Conservation (phyloP, 2,888 invertebrate genomes). For the Zygothrica quintamaculata region DNA sequence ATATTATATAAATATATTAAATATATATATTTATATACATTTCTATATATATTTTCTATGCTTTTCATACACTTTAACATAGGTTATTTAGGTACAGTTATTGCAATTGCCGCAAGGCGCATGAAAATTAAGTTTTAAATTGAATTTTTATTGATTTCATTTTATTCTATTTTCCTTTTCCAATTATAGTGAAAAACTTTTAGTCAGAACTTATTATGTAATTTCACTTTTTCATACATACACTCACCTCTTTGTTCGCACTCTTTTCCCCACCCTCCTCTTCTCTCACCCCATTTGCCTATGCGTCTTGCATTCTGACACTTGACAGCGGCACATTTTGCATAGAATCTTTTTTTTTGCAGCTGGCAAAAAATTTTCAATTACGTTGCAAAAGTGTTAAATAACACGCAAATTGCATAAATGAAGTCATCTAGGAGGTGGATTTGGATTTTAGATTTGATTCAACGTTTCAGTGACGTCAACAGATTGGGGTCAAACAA, state of each 20-base stretch:
- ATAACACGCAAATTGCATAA: conserved; percentile 35
- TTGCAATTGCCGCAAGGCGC: not conserved
- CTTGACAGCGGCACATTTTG: conserved; percentile 60
- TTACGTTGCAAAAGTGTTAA: conserved; percentile 32
- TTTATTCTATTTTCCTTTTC: not conserved
- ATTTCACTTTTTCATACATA: too few relatives aligned
- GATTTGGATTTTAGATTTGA: not conserved
- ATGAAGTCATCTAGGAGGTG: conserved; percentile 32
- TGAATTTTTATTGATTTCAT: too few relatives aligned
- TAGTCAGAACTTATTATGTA: too few relatives aligned
- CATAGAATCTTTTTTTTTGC: too few relatives aligned
- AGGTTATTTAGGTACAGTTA: too few relatives aligned
- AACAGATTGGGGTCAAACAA: conserved; percentile 20
- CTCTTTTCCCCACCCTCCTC: too few relatives aligned
- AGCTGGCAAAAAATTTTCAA: conserved; percentile 60
- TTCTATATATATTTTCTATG: too few relatives aligned
- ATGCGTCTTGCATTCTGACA: conserved; percentile 51
- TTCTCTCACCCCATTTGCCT: not conserved
- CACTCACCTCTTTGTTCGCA: too few relatives aligned
- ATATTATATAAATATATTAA: too few relatives aligned
- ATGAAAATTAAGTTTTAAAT: not conserved
- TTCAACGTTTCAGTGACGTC: conserved; percentile 4
- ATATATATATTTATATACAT: too few relatives aligned
- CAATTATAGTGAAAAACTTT: not conserved
- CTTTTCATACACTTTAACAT: too few relatives aligned